Conservation (phyloP, 2,797 vertebrate genomes). For the Apogon talboti region DNA sequence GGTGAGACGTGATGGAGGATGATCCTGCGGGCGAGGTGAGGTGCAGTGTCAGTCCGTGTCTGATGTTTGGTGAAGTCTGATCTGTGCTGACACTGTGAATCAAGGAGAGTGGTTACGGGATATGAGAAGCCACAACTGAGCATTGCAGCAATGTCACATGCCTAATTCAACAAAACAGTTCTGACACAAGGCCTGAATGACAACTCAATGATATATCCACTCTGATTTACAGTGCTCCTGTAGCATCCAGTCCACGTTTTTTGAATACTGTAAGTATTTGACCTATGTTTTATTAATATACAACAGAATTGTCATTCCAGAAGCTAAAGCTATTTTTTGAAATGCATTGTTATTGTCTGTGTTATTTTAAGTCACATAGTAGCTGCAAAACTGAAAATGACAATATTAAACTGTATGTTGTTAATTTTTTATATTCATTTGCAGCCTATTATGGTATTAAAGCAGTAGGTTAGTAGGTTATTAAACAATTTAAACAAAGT, state of each 20-base stretch:
- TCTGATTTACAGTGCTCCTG: constrained; percentile 6
- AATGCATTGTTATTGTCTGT: not conserved
- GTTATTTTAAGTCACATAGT: not conserved
- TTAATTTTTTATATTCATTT: no score
- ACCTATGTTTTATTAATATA: not conserved
- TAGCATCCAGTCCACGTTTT: constrained; percentile 9
- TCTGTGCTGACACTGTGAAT: constrained; percentile 50
- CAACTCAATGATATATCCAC: constrained; percentile 12
- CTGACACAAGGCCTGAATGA: constrained; percentile 38
- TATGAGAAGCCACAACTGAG: constrained; percentile 34
- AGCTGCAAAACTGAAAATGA: not conserved
- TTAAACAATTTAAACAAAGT: no score
- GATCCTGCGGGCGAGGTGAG: constrained; percentile 36
- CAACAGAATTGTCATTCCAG: not conserved
- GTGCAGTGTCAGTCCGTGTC: constrained; percentile 46
- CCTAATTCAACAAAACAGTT: constrained; percentile 54
- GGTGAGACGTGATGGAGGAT: constrained; percentile 34
- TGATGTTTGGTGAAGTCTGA: constrained; percentile 41
- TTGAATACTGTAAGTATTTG: constrained; percentile 11
- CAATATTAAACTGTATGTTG: no score
- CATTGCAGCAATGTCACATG: constrained; percentile 41
- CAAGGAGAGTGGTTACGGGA: constrained; percentile 39
- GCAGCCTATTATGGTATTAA: no score
- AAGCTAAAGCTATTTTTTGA: not conserved
- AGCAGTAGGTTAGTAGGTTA: no score